These are phyloP conservation scores for Choloepus didactylus DNA, from an alignment of 2,797 vertebrate species.

Conservation along the genomic window DNA sequence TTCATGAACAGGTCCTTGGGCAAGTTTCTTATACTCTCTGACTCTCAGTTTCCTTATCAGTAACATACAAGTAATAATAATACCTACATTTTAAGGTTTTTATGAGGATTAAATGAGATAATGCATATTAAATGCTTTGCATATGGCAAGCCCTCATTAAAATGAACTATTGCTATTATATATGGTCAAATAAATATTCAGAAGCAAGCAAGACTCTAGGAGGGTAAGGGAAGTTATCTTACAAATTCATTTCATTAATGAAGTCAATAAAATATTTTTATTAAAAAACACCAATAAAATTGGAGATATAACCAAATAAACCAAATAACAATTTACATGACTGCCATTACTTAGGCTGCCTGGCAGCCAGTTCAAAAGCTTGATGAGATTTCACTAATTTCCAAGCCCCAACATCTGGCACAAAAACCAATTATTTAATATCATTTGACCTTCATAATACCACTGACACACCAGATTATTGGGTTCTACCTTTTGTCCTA, in stretches of 20 bases:
- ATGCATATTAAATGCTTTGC: slow-evolving; percentile 6
- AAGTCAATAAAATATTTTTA: slow-evolving; percentile 54
- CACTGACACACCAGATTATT: slow-evolving; percentile 32
- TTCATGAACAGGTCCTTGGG: slow-evolving; percentile 14
- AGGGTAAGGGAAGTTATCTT: slow-evolving; percentile 30
- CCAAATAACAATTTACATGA: slow-evolving; percentile 43
- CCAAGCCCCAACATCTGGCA: slow-evolving; percentile 56
- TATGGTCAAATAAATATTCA: background rate
- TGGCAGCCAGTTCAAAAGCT: background rate
- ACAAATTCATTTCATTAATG: background rate
- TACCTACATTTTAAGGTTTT: background rate
- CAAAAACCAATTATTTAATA: slow-evolving; percentile 54
- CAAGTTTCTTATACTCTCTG: slow-evolving; percentile 59
- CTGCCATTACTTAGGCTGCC: background rate
- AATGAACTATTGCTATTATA: background rate
- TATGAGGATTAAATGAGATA: slow-evolving; percentile 16
- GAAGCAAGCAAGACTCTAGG: slow-evolving; percentile 1
- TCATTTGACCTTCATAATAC: slow-evolving; percentile 51
- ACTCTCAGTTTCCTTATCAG: slow-evolving; percentile 38
- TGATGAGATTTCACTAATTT: background rate
- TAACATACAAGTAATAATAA: slow-evolving; percentile 43
- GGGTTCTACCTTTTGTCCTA: slow-evolving; percentile 54
- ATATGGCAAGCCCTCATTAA: slow-evolving; percentile 1
- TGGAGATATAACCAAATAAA: slow-evolving; percentile 33
- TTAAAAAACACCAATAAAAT: slow-evolving; percentile 55